Evolutionary conservation across 1,140 invertebrate genomes (phyloP).

Genomic region (Teleogryllus occipitalis): DNA sequence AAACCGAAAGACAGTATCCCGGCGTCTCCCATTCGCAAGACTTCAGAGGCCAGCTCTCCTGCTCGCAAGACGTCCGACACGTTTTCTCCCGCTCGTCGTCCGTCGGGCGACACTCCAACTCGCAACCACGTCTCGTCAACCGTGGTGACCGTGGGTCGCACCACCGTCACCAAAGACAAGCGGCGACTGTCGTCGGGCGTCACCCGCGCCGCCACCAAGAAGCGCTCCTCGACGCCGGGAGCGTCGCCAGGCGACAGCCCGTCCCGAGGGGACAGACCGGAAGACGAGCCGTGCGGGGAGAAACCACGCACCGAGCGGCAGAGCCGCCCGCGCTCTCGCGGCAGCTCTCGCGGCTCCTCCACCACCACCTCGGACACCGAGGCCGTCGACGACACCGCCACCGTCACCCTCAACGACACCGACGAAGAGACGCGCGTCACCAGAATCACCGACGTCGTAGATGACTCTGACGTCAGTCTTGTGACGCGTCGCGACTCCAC

Average conservation of each 20-base stretch:
- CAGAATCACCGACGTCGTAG: background rate
- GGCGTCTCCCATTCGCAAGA: slow-evolving; percentile 21
- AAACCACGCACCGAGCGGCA: slow-evolving; percentile 3
- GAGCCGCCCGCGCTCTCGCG: slow-evolving; percentile 19
- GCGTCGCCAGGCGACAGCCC: slow-evolving; percentile 28
- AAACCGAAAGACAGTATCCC: slow-evolving; percentile 19
- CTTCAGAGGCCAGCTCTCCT: slow-evolving; percentile 20
- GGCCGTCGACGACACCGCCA: background rate
- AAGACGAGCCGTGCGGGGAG: background rate
- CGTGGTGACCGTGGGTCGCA: background rate
- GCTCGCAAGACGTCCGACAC: background rate
- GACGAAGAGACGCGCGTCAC: slow-evolving; percentile 6
- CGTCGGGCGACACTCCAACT: slow-evolving; percentile 12
- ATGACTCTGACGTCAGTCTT: background rate
- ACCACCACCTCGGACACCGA: slow-evolving; percentile 4
- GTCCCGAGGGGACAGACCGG: slow-evolving; percentile 16
- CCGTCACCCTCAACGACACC: background rate
- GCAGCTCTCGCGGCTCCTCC: background rate
- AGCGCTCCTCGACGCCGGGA: slow-evolving; percentile 29
- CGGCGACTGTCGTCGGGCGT: slow-evolving; percentile 29
- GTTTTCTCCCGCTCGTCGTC: background rate
- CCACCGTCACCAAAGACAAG: slow-evolving; percentile 17
- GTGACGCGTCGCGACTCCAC: background rate
- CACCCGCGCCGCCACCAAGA: slow-evolving; percentile 27
- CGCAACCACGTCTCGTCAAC: background rate